Evolutionary conservation across 1,140 invertebrate species (phyloP), one percentile per base, ranked within the genome.

Genomic region (Lethocerus indicus): DNA sequence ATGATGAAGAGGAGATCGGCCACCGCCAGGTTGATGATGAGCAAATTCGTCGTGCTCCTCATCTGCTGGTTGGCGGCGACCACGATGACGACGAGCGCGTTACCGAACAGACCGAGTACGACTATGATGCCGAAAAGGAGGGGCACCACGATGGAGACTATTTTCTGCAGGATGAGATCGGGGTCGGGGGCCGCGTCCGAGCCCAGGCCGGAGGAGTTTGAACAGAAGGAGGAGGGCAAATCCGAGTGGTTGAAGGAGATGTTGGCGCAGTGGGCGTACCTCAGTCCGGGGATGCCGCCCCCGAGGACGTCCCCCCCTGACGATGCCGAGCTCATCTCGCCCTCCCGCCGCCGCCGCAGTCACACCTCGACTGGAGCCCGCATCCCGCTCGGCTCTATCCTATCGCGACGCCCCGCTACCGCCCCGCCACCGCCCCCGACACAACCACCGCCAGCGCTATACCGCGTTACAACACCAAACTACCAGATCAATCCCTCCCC

Each of bases 1-100:
- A 92, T 76, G 32, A 96, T 88, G 64, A 97, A 96, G 5, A 93
- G 74, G 7, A 96, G 68, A 65, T 97, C 92, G 5, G 92, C 91
- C 18, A 88, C 71, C 1, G 87, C 86, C 41, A 89, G 64, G 61
- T 89, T 89, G 50, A 86, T 84, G 52, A 95, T 94, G 3, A 94
- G 73, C 32, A 93, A 72, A 61, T 95, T 94, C 21, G 90, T 94
- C 2, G 89, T 92, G 6, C 86, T 89, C 55, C 88, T 71, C 88
- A 94, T 93, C 60, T 85, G 80, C 46, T 85, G 80, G 67, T 93
- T 91, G 2, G 78, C 79, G 12, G 79, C 75, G 0, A 90, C 84
- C 1, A 91, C 81, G 25, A 76, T 63, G 13, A 74, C 72, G 13
- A 64, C 88, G 25, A 94, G 66, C 0, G 78, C 76, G 64, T 94